Conservation (phyloP, 2,888 invertebrate species). For the Nowickia ferox region DNA sequence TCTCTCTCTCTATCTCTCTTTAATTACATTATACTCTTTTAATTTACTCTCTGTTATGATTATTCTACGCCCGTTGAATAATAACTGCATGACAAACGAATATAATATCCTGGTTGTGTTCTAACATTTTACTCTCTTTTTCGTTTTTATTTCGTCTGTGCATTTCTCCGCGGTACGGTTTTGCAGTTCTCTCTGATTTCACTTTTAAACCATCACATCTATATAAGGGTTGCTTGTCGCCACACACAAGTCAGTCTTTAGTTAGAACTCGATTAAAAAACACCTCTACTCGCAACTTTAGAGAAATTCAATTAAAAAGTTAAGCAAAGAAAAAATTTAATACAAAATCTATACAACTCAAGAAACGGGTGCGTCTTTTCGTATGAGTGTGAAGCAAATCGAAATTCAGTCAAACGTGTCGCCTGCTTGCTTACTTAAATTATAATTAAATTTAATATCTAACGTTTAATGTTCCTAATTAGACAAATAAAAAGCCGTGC, state of each 20-base stretch:
- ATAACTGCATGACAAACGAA: not conserved
- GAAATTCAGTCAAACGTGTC: constrained; percentile 53
- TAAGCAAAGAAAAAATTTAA: constrained; percentile 61
- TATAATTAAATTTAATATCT: constrained; percentile 61
- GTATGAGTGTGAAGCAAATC: constrained; percentile 44
- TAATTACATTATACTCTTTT: not conserved
- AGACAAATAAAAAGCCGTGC: constrained; percentile 51
- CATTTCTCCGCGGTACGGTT: constrained; percentile 6
- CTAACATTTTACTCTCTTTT: not conserved
- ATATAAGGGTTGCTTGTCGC: constrained; percentile 77
- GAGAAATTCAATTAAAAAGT: constrained; percentile 49
- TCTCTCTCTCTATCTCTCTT: constrained; percentile 25
- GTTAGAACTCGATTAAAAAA: constrained; percentile 74
- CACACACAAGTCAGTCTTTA: constrained; percentile 77
- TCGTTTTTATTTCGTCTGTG: not conserved
- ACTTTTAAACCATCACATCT: constrained; percentile 72
- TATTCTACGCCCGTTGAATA: constrained; percentile 62
- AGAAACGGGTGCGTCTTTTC: constrained; percentile 73
- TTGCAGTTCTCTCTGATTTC: constrained; percentile 35
- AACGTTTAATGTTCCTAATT: constrained; percentile 73
- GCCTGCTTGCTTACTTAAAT: constrained; percentile 46
- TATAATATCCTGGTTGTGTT: constrained; percentile 40
- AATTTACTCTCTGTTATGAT: constrained; percentile 50
- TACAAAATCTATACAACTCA: constrained; percentile 57
- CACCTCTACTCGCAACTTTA: constrained; percentile 61